A percentile compares a stretch with the other conserved stretches of the same genome.
phyloP scores from a whole-genome alignment of 2,797 vertebrate genomes.

The Siniperca undulata region DNA sequence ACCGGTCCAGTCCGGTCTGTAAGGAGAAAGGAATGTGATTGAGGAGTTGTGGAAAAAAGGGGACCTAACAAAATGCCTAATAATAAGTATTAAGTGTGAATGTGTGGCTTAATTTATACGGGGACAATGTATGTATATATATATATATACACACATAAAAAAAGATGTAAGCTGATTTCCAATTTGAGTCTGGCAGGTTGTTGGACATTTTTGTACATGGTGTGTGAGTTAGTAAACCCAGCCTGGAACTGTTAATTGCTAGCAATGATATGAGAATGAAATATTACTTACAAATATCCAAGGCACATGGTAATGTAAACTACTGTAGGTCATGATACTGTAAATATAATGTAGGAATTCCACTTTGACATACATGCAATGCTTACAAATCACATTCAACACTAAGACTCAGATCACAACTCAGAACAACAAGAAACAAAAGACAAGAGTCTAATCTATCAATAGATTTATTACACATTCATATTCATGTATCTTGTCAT shows the following conservation, averaged over 20 bases:
- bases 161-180: too few species aligned
- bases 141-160: too few species aligned
- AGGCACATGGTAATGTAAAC: neutral
- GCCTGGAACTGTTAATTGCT: neutral
- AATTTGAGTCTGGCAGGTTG: neutral
- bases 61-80: neutral
- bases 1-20: conserved; percentile 88
- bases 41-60: neutral
- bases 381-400: neutral
- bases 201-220: neutral
- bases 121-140: too few species aligned
- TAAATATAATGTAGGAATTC: neutral
- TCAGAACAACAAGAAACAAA: neutral
- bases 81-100: neutral
- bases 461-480: neutral
- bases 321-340: too few species aligned
- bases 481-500: neutral
- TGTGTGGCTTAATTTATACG: neutral
- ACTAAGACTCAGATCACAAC: neutral
- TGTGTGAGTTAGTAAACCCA: neutral
- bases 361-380: neutral
- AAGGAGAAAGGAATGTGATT: conserved; percentile 19
- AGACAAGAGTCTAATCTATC: neutral
- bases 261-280: too few species aligned
- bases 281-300: neutral